Evolutionary conservation across 2,113 vertebrate species (phyloP).

Genomic region (Brachirus orientalis): DNA sequence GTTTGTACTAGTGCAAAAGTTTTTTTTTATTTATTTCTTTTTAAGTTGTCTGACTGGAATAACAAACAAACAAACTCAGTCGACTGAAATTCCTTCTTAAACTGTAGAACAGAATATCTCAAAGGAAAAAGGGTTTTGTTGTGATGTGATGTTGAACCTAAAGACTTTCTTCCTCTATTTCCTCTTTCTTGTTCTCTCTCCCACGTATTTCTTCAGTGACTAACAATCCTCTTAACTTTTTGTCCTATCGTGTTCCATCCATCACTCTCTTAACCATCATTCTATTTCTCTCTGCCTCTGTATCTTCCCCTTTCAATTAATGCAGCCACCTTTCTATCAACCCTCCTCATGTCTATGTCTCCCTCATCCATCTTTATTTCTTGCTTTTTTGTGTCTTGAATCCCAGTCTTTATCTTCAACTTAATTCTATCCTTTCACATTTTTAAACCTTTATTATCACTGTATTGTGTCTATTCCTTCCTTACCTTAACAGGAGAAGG

Average conservation of each 20-base stretch:
- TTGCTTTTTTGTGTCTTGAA: slow-evolving; percentile 18
- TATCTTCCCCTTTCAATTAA: slow-evolving; percentile 44
- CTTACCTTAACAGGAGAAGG: slow-evolving; percentile 43
- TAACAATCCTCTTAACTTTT: slow-evolving; percentile 31
- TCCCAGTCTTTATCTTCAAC: slow-evolving; percentile 13
- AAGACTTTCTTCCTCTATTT: too few species aligned
- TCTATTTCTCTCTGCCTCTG: slow-evolving; percentile 40
- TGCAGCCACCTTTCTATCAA: slow-evolving; percentile 41
- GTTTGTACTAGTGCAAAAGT: too few species aligned
- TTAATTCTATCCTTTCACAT: neutral
- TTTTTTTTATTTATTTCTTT: too few species aligned
- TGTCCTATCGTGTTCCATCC: slow-evolving; percentile 14
- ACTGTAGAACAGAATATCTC: too few species aligned
- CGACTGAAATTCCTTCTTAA: slow-evolving; percentile 9
- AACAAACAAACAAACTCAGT: too few species aligned
- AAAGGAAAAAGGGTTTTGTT: too few species aligned
- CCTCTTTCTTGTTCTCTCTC: too few species aligned
- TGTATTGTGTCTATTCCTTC: slow-evolving; percentile 7
- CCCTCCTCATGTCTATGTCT: slow-evolving; percentile 34
- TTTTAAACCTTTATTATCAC: neutral
- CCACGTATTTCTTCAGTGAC: slow-evolving; percentile 40
- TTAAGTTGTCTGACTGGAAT: too few species aligned
- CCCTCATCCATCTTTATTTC: slow-evolving; percentile 34
- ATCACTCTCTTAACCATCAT: neutral
- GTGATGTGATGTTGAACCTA: too few species aligned